Base-by-base conservation (phyloP, 2,888 invertebrate species). In the Melanostoma mellinum region DNA sequence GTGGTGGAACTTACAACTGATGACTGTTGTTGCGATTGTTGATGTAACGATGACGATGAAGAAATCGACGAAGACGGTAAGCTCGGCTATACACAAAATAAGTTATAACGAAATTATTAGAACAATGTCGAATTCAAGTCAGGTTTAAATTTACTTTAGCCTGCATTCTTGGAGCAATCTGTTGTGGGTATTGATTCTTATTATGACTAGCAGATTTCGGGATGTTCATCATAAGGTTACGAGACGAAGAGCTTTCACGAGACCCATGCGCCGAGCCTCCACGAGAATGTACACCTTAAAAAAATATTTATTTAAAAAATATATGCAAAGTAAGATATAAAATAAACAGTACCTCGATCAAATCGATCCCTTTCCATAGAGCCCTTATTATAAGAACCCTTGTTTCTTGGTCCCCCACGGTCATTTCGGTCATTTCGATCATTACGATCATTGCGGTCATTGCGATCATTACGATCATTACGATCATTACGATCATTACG, bases 211-310 rank as follows among this genome's bases (percentile, higher is more conserved):
- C 82, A 89, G 92, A 88, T 88, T 92, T 89, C 86, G 88, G 88
- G 82, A 89, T 85, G 68, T 87, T 88, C 89, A 88, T 88, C 76
- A 89, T 85, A 67, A 87, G 85, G 33, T 86, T 87, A 20, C 90
- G 88, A 3, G 91, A 89, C 2, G 90, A 88, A 0, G 91, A 91
- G 65, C 88, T 92, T 85, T 92, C 92, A 38, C 92, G 89, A 3
- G 92, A 92, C 6, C 93, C 89, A 79, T 94, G 93, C 79, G 94
- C 93, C 55, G 93, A 94, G 68, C 94, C 93, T 46, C 93, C 93
- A 81, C 94, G 91, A 5, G 93, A 92, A 85, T 92, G 91, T 55
- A 93, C 91, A 65, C 88, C 90, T 90, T 50, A 36, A 20, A 10
- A 4, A n/a, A 44, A 35, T 35, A 3, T 6, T 58, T 58, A 10